Evolutionary conservation across 2,888 invertebrate species (phyloP).

Genomic region (Arctia plantaginis): DNA sequence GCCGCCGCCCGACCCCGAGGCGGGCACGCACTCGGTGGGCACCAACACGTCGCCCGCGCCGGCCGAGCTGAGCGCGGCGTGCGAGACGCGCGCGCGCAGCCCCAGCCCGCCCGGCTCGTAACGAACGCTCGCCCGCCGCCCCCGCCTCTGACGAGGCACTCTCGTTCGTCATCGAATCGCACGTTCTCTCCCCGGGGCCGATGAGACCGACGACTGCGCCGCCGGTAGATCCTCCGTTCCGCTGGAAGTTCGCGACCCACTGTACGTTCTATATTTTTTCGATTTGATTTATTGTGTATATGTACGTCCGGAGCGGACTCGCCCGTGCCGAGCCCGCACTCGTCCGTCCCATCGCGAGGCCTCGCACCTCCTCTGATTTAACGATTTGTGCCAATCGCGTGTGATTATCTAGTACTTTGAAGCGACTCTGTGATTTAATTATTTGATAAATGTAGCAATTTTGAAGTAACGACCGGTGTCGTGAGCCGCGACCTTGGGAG

Average conservation of each 20-base stretch:
- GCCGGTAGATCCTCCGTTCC: not conserved
- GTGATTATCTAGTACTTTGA: conserved; percentile 56
- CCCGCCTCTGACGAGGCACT: not conserved
- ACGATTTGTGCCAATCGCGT: conserved; percentile 59
- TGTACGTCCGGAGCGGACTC: conserved; percentile 29
- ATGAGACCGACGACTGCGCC: conserved; percentile 16
- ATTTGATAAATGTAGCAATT: conserved; percentile 49
- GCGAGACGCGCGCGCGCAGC: conserved; percentile 32
- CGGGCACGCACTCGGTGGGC: conserved; percentile 50
- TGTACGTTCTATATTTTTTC: not conserved
- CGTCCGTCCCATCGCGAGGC: conserved; percentile 43
- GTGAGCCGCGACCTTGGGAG: conserved; percentile 43
- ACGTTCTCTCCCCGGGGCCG: conserved; percentile 23
- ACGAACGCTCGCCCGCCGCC: conserved; percentile 33
- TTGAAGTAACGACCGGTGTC: conserved; percentile 47
- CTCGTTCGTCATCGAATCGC: conserved; percentile 13
- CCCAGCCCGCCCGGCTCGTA: conserved; percentile 38
- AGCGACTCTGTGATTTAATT: conserved; percentile 61
- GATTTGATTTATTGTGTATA: conserved; percentile 24
- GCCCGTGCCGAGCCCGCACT: conserved; percentile 34
- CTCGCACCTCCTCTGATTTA: conserved; percentile 40
- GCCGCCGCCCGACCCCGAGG: conserved; percentile 71
- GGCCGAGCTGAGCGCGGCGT: conserved; percentile 29
- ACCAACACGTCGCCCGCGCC: conserved; percentile 23
- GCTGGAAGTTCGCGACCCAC: not conserved